Evolutionary conservation across 2,797 vertebrate species (phyloP).

Genomic region (Bradypus variegatus): DNA sequence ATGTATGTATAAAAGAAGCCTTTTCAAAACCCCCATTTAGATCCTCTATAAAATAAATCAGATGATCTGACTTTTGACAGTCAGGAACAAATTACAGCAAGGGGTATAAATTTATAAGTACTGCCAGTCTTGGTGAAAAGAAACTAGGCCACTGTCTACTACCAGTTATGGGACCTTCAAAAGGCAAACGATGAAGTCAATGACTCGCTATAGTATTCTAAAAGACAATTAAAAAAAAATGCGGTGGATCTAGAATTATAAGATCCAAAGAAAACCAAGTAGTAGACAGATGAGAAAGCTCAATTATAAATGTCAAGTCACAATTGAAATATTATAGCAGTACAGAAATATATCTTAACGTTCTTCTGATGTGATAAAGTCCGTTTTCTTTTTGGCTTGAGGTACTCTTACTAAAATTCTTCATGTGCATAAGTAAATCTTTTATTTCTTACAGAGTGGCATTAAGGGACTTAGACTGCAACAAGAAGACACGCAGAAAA

Average conservation of each 20-base stretch:
- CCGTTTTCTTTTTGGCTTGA: constrained; percentile 49
- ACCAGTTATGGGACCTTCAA: background rate
- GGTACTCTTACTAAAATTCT: constrained; percentile 34
- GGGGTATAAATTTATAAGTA: background rate
- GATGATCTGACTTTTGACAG: constrained; percentile 18
- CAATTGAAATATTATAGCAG: constrained; percentile 29
- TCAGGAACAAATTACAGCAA: constrained; percentile 20
- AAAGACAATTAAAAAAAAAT: constrained; percentile 13
- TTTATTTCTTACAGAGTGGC: constrained; percentile 30
- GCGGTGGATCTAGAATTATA: background rate
- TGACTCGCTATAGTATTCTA: background rate
- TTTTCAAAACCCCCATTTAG: constrained; percentile 46
- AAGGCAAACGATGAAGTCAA: constrained; percentile 9
- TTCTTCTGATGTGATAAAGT: constrained; percentile 31
- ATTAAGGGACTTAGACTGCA: constrained; percentile 3
- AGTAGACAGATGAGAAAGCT: constrained; percentile 47
- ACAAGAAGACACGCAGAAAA: background rate
- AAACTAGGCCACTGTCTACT: background rate
- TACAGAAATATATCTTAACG: background rate
- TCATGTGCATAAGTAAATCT: constrained; percentile 51
- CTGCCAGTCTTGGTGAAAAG: background rate
- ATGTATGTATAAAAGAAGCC: constrained; percentile 61
- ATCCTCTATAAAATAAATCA: constrained; percentile 49
- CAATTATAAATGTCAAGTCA: constrained; percentile 26
- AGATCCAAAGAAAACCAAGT: constrained; percentile 19